Evolutionary conservation across 2,888 invertebrate genomes (phyloP).

Genomic region (Heliconius ethilla): DNA sequence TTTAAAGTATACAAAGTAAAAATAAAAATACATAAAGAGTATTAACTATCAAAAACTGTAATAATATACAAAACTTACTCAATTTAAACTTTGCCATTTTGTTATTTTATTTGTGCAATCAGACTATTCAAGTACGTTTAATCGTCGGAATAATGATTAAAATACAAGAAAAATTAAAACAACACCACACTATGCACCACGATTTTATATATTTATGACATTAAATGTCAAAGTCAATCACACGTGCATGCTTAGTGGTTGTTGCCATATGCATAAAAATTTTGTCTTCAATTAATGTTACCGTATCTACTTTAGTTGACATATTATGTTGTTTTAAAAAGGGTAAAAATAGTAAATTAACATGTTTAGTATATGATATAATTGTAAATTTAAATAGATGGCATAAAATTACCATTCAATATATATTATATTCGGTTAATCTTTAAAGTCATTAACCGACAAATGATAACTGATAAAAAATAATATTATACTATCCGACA

Average conservation of each 20-base stretch:
- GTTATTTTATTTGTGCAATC: background rate
- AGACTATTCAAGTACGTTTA: background rate
- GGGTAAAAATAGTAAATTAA: background rate
- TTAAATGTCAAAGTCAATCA: constrained; percentile 4
- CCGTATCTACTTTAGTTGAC: background rate
- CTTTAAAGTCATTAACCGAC: background rate
- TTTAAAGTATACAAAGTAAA: too few relatives aligned
- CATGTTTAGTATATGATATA: background rate
- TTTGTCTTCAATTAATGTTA: background rate
- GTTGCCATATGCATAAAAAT: background rate
- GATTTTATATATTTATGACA: background rate
- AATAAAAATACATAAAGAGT: background rate
- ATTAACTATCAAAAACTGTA: background rate
- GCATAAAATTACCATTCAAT: too few relatives aligned
- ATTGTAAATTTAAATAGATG: too few relatives aligned
- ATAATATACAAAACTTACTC: constrained; percentile 37
- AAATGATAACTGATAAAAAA: background rate
- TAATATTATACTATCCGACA: background rate
- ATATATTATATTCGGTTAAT: too few relatives aligned
- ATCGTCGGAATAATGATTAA: background rate
- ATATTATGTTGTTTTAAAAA: background rate
- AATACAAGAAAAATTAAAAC: background rate
- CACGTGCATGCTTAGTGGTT: background rate
- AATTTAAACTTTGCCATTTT: constrained; percentile 45
- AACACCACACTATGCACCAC: background rate